phyloP scores from a whole-genome alignment of 2,797 vertebrate genomes.

The Garrulus glandarius region DNA sequence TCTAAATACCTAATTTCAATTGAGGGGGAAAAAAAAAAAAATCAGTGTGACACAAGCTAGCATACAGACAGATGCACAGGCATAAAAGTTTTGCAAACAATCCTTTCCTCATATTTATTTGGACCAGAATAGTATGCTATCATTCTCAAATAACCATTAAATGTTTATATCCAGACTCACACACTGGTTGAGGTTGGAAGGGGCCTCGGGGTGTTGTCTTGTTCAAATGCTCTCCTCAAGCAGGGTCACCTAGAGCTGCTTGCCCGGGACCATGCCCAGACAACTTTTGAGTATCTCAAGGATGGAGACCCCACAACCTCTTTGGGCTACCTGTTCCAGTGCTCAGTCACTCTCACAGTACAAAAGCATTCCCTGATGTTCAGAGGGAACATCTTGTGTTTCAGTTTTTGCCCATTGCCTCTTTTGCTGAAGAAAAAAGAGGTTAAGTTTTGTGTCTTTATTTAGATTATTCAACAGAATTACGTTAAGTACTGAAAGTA shows the following conservation, averaged over 20 bases:
- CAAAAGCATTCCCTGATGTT: not conserved
- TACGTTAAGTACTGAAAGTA: not conserved
- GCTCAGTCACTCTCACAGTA: not conserved
- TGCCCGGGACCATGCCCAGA: not conserved
- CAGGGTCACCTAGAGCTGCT: not conserved
- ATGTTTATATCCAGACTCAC: rapidly evolving
- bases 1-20: not conserved
- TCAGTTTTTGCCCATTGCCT: not conserved
- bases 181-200: not conserved
- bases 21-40: not conserved
- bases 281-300: not conserved
- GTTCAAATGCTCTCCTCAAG: not conserved
- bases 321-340: not conserved
- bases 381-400: not conserved
- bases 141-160: not conserved
- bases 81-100: not conserved
- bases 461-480: not conserved
- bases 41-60: not conserved
- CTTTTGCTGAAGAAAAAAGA: not conserved
- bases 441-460: not conserved
- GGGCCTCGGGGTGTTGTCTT: not conserved
- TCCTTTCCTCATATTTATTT: not conserved
- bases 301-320: not conserved
- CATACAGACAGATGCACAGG: rapidly evolving
- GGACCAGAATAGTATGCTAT: not conserved